phyloP scores from a whole-genome alignment of 2,113 vertebrate genomes.

The Lasiurus borealis region DNA sequence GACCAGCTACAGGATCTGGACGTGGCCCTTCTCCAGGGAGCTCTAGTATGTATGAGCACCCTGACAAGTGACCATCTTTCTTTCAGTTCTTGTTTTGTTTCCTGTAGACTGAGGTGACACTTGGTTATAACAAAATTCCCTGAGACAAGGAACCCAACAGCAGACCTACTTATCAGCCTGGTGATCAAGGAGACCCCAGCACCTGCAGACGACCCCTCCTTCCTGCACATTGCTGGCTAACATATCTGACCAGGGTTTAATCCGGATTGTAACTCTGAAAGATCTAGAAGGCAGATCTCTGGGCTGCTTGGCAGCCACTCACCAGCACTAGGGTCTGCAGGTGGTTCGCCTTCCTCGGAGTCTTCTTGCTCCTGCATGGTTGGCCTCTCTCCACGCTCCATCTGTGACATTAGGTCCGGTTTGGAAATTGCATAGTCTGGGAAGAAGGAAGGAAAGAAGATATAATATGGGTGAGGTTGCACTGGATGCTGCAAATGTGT shows the following conservation, averaged over 20 bases:
- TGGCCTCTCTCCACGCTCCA: slow-evolving; percentile 84
- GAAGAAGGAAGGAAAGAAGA: slow-evolving; percentile 59
- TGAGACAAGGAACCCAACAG: background rate
- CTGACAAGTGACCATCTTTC: background rate
- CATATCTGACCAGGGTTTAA: background rate
- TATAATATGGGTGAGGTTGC: background rate
- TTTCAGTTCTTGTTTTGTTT: background rate
- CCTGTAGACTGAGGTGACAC: background rate
- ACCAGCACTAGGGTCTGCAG: slow-evolving; percentile 87
- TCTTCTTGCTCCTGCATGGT: slow-evolving; percentile 84
- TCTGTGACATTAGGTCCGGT: slow-evolving; percentile 88
- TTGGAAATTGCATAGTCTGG: slow-evolving; percentile 91
- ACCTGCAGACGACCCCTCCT: background rate
- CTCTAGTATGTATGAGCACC: background rate
- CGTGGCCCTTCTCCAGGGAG: background rate
- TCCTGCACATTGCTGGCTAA: background rate
- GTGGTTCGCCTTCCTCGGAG: slow-evolving; percentile 86
- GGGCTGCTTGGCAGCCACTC: slow-evolving; percentile 11
- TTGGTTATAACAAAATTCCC: background rate
- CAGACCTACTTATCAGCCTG: background rate
- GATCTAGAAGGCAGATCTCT: background rate
- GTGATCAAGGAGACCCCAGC: background rate
- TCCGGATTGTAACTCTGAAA: background rate
- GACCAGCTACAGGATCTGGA: background rate
- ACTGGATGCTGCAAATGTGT: background rate